Evolutionary conservation across 2,797 vertebrate genomes (phyloP), one percentile per base, ranked within the genome.

Genomic region (Odontamblyopus lacepedii): DNA sequence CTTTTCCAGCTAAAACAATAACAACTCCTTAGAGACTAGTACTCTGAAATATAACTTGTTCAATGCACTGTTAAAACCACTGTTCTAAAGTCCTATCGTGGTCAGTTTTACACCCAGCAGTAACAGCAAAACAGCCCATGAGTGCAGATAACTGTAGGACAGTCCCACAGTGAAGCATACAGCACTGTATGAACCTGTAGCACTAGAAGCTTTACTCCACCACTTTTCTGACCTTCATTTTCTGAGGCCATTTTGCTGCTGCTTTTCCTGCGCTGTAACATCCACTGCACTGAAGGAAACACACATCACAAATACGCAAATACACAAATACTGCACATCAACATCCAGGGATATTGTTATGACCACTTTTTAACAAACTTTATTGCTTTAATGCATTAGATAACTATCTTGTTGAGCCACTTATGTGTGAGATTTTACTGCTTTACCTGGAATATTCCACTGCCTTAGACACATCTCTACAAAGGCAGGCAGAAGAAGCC

Each of bases 231-330:
- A 93, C 93, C 93, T 93, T 92, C 85, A 64, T 83, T 69, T 63
- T 83, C 85, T 78, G 65, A 77, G 75, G 74, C 88, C 67, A 77
- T 75, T 73, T 56, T 83, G 83, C 53, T 72, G 78, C 77, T 56
- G 77, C 83, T 83, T 85, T 89, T 91, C 82, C 91, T 91, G 75
- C 88, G 80, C 73, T 85, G 87, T 78, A 94, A 85, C 89, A 93
- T 93, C 94, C 94, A 94, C 79, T 93, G 90, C 71, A 94, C 94
- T 95, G 90, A 70, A 83, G 71, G 70, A 57, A 76, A 71, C 6
- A 50, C 63, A 80, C 62, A 75, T 23, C 60, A 71, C 67, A 80
- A 23, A 83, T 77, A 81, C 56, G 76, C 61, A 82, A 16, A 71
- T 77, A 81, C 56, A 77, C 61, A 82, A 16, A 71, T 16, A 66